These are phyloP conservation scores for Alligator sinensis DNA, from an alignment of 2,113 vertebrate genomes.

Conservation along the genomic window DNA sequence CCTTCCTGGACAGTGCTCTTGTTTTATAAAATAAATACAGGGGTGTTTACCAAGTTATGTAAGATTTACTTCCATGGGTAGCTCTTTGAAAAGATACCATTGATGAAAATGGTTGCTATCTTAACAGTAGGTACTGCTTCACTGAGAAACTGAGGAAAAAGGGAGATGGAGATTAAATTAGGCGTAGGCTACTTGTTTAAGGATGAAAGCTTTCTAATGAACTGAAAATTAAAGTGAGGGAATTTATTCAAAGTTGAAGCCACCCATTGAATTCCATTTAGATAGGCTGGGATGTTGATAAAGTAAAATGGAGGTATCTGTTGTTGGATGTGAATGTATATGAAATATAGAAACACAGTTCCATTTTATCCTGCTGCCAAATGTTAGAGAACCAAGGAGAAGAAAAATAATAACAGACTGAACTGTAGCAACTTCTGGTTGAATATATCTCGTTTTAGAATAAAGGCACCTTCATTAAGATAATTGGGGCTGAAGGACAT, in stretches of 20 bases:
- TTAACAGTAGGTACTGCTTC: fast-evolving
- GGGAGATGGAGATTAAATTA: background rate
- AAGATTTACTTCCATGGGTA: background rate
- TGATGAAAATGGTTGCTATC: background rate
- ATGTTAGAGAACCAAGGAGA: background rate
- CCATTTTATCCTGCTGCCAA: background rate
- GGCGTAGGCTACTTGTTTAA: background rate
- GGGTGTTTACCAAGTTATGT: background rate
- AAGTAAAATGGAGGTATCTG: background rate
- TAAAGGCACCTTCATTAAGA: background rate
- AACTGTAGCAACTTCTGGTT: background rate
- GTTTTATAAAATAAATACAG: background rate
- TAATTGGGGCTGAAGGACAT: fast-evolving
- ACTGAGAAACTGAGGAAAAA: background rate
- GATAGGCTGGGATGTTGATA: background rate
- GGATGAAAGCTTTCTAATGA: background rate
- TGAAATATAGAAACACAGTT: background rate
- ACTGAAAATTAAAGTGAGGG: background rate
- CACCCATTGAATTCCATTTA: background rate
- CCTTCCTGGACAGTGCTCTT: background rate
- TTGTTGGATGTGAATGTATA: background rate
- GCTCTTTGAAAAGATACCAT: background rate
- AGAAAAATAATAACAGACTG: background rate
- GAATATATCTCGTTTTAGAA: background rate
- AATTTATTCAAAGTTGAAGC: background rate